A percentile compares a stretch with the other conserved stretches of the same genome.
Conservation (phyloP, 2,888 invertebrate genomes). For the Oxytorus armatus region DNA sequence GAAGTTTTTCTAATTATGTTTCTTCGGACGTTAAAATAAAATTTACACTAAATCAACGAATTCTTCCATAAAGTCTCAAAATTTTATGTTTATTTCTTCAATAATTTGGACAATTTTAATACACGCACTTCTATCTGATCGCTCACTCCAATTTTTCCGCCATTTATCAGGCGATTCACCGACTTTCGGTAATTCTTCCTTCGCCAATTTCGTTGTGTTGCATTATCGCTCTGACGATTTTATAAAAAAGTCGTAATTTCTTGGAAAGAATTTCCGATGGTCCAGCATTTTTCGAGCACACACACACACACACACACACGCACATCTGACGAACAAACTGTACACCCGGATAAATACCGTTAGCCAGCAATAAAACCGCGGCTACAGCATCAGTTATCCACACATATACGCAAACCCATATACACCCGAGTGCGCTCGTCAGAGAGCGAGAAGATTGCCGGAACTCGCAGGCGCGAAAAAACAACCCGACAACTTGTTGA, state of each 20-base stretch:
- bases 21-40: too few species aligned
- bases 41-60: too few species aligned
- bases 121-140: too few species aligned
- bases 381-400: constrained; percentile 5
- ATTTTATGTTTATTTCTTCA: too few species aligned
- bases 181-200: constrained; percentile 27
- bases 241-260: constrained; percentile 1
- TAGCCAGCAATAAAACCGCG: constrained; percentile 56
- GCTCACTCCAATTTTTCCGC: too few species aligned
- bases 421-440: too few species aligned
- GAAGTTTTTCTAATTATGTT: too few species aligned
- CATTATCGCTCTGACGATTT: neutral
- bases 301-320: too few species aligned
- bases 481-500: constrained; percentile 52
- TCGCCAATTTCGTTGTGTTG: neutral
- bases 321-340: too few species aligned
- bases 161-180: neutral
- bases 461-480: constrained; percentile 60
- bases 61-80: too few species aligned
- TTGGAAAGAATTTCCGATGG: constrained; percentile 29
- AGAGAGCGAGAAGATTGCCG: constrained; percentile 57
- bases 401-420: neutral
- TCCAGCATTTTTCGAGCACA: too few species aligned
- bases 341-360: constrained; percentile 71
- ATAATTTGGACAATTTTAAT: too few species aligned